Base-by-base conservation (phyloP, 2,113 vertebrate genomes). In the Paratilapia polleni region DNA sequence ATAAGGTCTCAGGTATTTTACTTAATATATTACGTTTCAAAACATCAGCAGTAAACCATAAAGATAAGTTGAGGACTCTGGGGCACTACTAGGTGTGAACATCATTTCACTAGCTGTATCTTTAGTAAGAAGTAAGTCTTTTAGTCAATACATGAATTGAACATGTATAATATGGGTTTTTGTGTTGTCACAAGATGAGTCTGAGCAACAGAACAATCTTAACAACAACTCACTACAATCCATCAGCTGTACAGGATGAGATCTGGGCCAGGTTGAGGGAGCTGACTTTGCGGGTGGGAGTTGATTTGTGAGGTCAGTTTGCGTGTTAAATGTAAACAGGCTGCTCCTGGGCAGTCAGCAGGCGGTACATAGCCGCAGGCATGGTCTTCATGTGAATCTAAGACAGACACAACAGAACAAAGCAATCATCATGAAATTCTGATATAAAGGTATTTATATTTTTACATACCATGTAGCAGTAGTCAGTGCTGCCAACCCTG, bases 311-410 rank as follows among this genome's bases (percentile, higher is more conserved):
- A 70, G 43, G 43, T 70, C 43, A 52, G 82, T 41, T 22, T 2
- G 24, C 68, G 79, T 81, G 92, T 97, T 92, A 99, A 94, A 99
- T 99, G 97, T 98, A 99, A 93, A 99, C 96, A 1, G 98, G 97
- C 91, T 99, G 97, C 93, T 99, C 98, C 94, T 99, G 98, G 2
- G 98, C 98, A 1, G 98, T 99, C 94, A 99, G 95, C 94, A 99
- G 95, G 90, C 98, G 96, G 94, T 99, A 99, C 98, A 99, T 98
- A 89, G 98, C 95, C 61, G 98, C 98, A 63, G 98, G 97, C 98
- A 99, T 99, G 1, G 98, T 99, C 96, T 99, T 99, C 98, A 99
- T 99, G 90, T 98, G 97, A 82, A 99, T 99, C 98, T 99, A 91
- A 70, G 84, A 28, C 28, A 73, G 81, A 92, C 28, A 4, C 14